Evolutionary conservation across 1,140 invertebrate species (phyloP), one percentile per base, ranked within the genome.

Genomic region (Luehdorfia chinensis): DNA sequence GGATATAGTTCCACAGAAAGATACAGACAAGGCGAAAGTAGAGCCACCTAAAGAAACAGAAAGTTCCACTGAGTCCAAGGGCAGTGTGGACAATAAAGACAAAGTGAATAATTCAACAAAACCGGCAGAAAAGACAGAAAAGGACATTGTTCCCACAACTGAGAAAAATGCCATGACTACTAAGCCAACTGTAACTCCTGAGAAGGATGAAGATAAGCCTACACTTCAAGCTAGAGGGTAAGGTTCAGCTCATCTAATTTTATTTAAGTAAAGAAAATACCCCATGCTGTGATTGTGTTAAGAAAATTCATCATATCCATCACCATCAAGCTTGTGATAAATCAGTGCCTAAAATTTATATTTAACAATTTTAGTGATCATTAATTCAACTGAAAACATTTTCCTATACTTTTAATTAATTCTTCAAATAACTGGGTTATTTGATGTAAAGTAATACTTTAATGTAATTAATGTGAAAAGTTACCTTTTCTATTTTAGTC

Each of bases 141-240:
- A 65, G 14, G 37, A 37, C 9, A 16, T 25, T 16, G 48, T 25
- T 7, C 37, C 48, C 15, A 31, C 54, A n/a, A 41, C 54, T n/a
- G 37, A 56, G 23, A 57, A 59, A n/a, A 52, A 23, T 25, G 34
- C 41, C 18, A 19, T 37, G 1, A 31, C 58, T 4, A 13, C 47
- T 2, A 62, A 62, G 37, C 44, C 57, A 1, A 56, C 57, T 15
- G 53, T 55, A 45, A 28, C 49, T 19, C 57, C 66, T n/a, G 61
- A 64, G 41, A 39, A 51, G 33, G 62, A 65, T 34, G 60, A 51
- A 8, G 55, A 61, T 18, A 59, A 53, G 36, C 61, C 47, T 30
- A 33, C 59, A 21, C 47, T 69, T 7, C 59, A 71, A 47, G 54
- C 67, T 9, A 60, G 67, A 71, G 66, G 67, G 73, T 76, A 49